These are phyloP conservation scores for Podotricha telesiphe DNA, from an alignment of 2,888 invertebrate genomes.

Conservation along the genomic window DNA sequence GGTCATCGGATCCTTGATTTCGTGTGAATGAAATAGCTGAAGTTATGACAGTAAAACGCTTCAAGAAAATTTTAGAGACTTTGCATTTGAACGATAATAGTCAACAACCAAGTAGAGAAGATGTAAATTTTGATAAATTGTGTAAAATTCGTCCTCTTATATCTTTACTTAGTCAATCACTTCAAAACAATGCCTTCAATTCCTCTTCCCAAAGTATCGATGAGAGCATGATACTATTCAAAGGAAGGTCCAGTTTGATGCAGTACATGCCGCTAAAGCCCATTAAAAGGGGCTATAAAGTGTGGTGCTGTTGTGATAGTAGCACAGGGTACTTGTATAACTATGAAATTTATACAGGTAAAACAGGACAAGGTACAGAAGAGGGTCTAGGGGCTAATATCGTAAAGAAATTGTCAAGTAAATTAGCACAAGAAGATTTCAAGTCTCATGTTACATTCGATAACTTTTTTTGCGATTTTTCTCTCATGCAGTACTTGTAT, in stretches of 20 bases:
- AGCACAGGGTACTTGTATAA: conserved; percentile 48
- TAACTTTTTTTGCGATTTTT: no score
- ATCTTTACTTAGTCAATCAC: conserved; percentile 12
- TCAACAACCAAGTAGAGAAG: conserved; percentile 43
- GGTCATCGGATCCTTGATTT: conserved; percentile 48
- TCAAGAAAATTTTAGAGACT: conserved; percentile 46
- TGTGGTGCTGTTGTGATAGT: conserved; percentile 48
- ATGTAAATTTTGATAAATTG: conserved; percentile 30
- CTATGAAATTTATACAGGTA: conserved; percentile 48
- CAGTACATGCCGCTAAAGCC: conserved; percentile 51
- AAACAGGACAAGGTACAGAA: conserved; percentile 43
- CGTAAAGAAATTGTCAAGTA: conserved; percentile 29
- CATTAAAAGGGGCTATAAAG: conserved; percentile 49
- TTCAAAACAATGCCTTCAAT: conserved; percentile 44
- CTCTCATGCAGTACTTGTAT: conserved; percentile 37
- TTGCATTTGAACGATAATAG: conserved; percentile 48
- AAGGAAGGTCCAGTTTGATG: conserved; percentile 46
- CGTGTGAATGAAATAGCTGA: conserved; percentile 46
- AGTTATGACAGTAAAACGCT: conserved; percentile 47
- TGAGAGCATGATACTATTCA: conserved; percentile 43
- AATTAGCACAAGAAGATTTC: no score
- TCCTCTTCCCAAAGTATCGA: conserved; percentile 27
- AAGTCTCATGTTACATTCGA: no score
- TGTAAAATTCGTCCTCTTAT: conserved; percentile 3
- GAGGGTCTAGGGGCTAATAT: conserved; percentile 43